A percentile compares a stretch with the other conserved stretches of the same genome.
Conservation (phyloP, 1,140 invertebrate species). For the Lasioglossum albipes region DNA sequence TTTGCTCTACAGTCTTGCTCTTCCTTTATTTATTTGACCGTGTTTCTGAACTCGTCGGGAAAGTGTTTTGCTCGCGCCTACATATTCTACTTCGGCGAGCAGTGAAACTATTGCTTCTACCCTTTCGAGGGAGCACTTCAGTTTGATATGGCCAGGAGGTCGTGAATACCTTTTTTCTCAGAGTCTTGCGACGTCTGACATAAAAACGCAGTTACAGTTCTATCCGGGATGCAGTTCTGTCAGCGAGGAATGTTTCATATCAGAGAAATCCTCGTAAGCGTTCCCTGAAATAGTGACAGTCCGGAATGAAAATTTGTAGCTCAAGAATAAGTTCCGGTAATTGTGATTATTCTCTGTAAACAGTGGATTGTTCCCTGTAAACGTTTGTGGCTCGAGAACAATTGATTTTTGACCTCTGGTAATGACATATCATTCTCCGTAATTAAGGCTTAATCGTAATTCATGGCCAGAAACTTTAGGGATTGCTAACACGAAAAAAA, state of each 20-base stretch:
- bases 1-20: neutral
- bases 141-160: no score
- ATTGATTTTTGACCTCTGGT: no score
- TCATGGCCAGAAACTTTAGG: no score
- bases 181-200: neutral
- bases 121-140: neutral
- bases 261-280: neutral
- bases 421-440: no score
- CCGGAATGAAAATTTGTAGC: no score
- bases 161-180: neutral
- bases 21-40: neutral
- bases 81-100: neutral
- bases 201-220: neutral
- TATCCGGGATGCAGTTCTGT: neutral
- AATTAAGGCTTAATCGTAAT: no score
- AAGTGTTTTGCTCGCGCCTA: neutral
- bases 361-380: no score
- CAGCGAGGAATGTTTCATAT: neutral
- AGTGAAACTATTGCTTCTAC: neutral
- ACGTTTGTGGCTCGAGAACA: no score
- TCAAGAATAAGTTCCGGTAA: no score
- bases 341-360: no score
- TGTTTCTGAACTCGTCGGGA: neutral
- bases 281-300: neutral
- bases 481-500: neutral